Evolutionary conservation across 2,797 vertebrate genomes (phyloP), one percentile per base, ranked within the genome.

Genomic region (Martes flavigula): DNA sequence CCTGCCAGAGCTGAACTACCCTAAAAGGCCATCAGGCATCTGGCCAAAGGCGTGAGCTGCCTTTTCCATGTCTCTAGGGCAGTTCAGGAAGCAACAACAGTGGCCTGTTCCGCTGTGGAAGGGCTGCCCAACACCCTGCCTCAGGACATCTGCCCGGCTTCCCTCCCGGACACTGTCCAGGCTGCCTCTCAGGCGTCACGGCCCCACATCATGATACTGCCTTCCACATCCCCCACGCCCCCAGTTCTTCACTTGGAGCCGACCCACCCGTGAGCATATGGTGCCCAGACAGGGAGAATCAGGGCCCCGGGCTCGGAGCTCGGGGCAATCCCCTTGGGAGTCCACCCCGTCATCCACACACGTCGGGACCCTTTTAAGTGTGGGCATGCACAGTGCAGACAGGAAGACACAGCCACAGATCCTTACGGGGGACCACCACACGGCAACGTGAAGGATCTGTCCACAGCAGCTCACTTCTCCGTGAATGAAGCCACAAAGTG

Each of bases 1-100:
- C 72, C 87, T 54, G 95, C 72, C 27, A 14, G 92, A 79, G 89
- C 92, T 89, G 58, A 75, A 85, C 83, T 95, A 64, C 97, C 96
- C 93, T 95, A 97, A 77, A 96, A 98, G 98, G 96, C 96, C 64
- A 40, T 20, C 46, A 60, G 98, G 97, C 97, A 82, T 51, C 64
- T 68, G 87, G 97, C 96, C 98, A 98, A 93, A 97, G 91, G 89
- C 17, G 1, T 73, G 91, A 91, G 48, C 87, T 25, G 87, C 87
- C 89, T 95, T 97, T 96, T 94, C 93, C 93, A 12, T 6, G 43
- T 88, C 90, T 97, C 91, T 60, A 72, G 81, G 96, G 90, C 93
- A 92, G 96, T 68, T 87, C 84, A 93, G 96, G 95, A 96, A 97
- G 93, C 93, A 90, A 60, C 75, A 13, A 56, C 48, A 32, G 40